Percentiles rank a stretch among this genome's conserved stretches.
Conservation (phyloP, 2,797 vertebrate genomes). For the Sandelia bainsii region DNA sequence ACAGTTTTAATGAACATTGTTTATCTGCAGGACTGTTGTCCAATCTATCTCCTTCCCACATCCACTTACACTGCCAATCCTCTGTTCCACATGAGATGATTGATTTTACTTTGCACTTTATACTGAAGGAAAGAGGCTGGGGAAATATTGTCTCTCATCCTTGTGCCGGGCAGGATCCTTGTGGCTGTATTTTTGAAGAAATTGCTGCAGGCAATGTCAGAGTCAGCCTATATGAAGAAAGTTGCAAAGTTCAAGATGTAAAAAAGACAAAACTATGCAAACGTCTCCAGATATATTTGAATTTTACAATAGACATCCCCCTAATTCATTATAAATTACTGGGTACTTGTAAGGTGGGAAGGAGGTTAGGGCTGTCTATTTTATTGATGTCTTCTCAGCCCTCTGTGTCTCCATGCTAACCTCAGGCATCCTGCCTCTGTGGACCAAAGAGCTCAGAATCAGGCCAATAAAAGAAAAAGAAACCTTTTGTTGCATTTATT, state of each 20-base stretch:
- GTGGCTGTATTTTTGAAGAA: background rate
- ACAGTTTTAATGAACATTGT: background rate
- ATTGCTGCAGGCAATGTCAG: constrained; percentile 22
- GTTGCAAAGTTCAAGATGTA: constrained; percentile 9
- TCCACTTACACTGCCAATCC: background rate
- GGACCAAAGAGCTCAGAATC: constrained; percentile 27
- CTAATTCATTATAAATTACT: background rate
- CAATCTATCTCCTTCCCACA: background rate
- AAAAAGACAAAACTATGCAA: background rate
- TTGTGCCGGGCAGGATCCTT: constrained; percentile 2
- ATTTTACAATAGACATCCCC: background rate
- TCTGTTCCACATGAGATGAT: constrained; percentile 12
- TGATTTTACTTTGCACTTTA: constrained; percentile 32
- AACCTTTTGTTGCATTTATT: constrained; percentile 23
- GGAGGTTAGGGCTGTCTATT: constrained; percentile 17
- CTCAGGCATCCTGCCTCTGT: constrained; percentile 11
- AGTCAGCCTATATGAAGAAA: background rate
- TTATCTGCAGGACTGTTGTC: background rate
- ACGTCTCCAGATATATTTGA: background rate
- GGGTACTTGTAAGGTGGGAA: background rate
- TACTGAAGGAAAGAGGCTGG: constrained; percentile 11
- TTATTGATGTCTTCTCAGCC: constrained; percentile 33
- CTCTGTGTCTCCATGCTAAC: constrained; percentile 10
- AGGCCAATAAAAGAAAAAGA: constrained; percentile 14
- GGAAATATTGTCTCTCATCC: constrained; percentile 1